A percentile compares a stretch with the other conserved stretches of the same genome.
These are phyloP conservation scores for Trichoplusia ni DNA, from an alignment of 1,140 invertebrate genomes.

Conservation along the genomic window DNA sequence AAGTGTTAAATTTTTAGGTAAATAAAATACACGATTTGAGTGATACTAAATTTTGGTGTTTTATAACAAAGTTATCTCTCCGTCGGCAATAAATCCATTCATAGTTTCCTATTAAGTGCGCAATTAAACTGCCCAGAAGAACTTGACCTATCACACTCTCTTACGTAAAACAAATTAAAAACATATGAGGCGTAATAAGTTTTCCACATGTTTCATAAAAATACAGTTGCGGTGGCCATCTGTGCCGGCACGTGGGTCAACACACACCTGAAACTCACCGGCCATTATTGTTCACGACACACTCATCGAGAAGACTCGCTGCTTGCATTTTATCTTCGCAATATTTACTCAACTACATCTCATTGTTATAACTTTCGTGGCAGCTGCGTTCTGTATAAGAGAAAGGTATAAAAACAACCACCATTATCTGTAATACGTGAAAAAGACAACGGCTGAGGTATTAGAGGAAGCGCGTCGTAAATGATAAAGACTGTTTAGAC, in stretches of 20 bases:
- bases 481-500: slow-evolving; percentile 30
- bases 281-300: slow-evolving; percentile 33
- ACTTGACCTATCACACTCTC: slow-evolving; percentile 21
- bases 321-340: slow-evolving; percentile 52
- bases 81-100: background rate
- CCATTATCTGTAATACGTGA: slow-evolving; percentile 54
- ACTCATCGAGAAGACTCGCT: slow-evolving; percentile 34
- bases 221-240: background rate
- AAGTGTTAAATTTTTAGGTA: too few species aligned
- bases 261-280: slow-evolving; percentile 24
- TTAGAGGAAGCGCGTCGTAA: slow-evolving; percentile 26
- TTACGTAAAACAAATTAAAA: slow-evolving; percentile 8
- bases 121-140: slow-evolving; percentile 15
- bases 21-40: too few species aligned
- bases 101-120: slow-evolving; percentile 4
- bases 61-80: too few species aligned
- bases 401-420: slow-evolving; percentile 46
- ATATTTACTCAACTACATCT: slow-evolving; percentile 58
- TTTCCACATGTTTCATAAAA: slow-evolving; percentile 21
- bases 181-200: background rate
- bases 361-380: slow-evolving; percentile 48
- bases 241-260: slow-evolving; percentile 43
- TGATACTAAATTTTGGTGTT: too few species aligned
- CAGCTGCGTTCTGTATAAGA: slow-evolving; percentile 49
- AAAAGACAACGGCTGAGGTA: slow-evolving; percentile 35